A percentile compares a stretch with the other conserved stretches of the same genome.
phyloP scores from a whole-genome alignment of 2,888 invertebrate species.

The Drosophila paramelanica region DNA sequence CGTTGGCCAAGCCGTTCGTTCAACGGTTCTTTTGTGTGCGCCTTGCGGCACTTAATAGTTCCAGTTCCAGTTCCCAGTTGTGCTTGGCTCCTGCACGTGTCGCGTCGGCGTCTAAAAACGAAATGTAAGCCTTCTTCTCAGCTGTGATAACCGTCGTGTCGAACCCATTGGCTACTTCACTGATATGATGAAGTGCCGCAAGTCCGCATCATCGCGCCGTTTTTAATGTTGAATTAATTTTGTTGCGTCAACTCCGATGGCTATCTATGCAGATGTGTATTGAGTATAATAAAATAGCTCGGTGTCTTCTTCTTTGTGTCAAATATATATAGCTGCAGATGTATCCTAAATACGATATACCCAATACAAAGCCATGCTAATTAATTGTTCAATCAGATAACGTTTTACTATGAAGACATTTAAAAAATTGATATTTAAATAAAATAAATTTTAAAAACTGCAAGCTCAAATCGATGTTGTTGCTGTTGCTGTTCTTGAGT shows the following conservation, averaged over 20 bases:
- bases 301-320: slow-evolving; percentile 35
- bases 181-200: slow-evolving; percentile 58
- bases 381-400: slow-evolving; percentile 78
- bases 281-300: slow-evolving; percentile 39
- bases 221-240: slow-evolving; percentile 72
- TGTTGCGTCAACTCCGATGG: slow-evolving; percentile 51
- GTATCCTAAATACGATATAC: slow-evolving; percentile 1
- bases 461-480: slow-evolving; percentile 40
- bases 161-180: slow-evolving; percentile 4
- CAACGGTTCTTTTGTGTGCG: slow-evolving; percentile 23
- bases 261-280: slow-evolving; percentile 60
- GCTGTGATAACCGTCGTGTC: not conserved
- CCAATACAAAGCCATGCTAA: slow-evolving; percentile 60
- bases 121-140: not conserved
- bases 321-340: slow-evolving; percentile 4
- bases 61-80: slow-evolving; percentile 38
- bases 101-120: slow-evolving; percentile 20
- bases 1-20: slow-evolving; percentile 38
- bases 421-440: slow-evolving; percentile 72
- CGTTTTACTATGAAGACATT: slow-evolving; percentile 75
- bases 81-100: slow-evolving; percentile 34
- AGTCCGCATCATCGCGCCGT: slow-evolving; percentile 62
- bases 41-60: slow-evolving; percentile 38
- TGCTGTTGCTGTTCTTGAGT: slow-evolving; percentile 1
- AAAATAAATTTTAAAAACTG: slow-evolving; percentile 62